phyloP scores from a whole-genome alignment of 2,797 vertebrate species.

The Gephyroberyx darwinii region DNA sequence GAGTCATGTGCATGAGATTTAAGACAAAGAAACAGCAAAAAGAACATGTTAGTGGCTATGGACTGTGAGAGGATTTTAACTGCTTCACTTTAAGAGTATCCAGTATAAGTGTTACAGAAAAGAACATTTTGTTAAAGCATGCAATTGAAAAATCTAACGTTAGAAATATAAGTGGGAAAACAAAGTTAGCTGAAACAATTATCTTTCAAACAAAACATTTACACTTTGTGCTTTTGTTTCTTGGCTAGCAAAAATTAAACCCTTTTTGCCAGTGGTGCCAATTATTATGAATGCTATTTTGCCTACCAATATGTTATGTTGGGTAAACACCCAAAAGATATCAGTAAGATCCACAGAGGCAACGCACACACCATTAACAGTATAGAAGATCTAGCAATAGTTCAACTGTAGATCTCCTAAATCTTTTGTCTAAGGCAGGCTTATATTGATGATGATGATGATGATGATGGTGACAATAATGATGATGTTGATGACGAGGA shows the following conservation, averaged over 20 bases:
- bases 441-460: conserved; percentile 48
- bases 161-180: conserved; percentile 96
- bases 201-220: conserved; percentile 90
- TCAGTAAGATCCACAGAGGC: conserved; percentile 69
- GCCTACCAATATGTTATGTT: conserved; percentile 90
- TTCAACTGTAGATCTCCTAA: conserved; percentile 65
- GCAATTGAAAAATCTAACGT: conserved; percentile 92
- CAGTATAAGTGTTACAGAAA: conserved; percentile 99
- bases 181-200: conserved; percentile 89
- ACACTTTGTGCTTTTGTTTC: conserved; percentile 90
- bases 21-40: conserved; percentile 95
- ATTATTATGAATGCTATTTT: conserved; percentile 98
- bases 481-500: conserved; percentile 36
- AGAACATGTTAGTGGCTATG: conserved; percentile 98
- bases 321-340: conserved; percentile 85
- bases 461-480: conserved; percentile 29
- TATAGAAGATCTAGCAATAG: conserved; percentile 71
- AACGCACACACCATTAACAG: conserved; percentile 58
- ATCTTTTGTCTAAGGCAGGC: conserved; percentile 61
- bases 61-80: conserved; percentile 99
- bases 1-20: conserved; percentile 98
- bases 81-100: conserved; percentile 99
- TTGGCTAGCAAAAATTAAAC: conserved; percentile 92
- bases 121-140: conserved; percentile 99
- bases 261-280: conserved; percentile 97